Percentiles rank a stretch among this genome's conserved stretches.
These are phyloP conservation scores for Tortrix viridana DNA, from an alignment of 2,888 invertebrate species.

Conservation along the genomic window DNA sequence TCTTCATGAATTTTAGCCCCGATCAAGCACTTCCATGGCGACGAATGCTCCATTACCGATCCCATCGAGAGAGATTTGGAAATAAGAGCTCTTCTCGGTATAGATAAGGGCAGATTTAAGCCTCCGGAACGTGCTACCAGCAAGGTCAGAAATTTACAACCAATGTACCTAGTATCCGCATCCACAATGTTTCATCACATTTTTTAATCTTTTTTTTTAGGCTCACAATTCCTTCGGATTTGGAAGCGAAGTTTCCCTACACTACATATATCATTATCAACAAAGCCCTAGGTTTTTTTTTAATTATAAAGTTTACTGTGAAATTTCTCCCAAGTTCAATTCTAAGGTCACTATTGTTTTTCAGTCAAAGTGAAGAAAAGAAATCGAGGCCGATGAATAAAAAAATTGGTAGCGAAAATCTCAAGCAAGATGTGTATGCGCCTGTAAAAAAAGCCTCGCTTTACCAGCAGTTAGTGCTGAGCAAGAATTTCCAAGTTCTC, in stretches of 20 bases:
- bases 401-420: background rate
- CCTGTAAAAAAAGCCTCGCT: constrained; percentile 38
- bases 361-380: constrained; percentile 1
- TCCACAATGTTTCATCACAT: constrained; percentile 23
- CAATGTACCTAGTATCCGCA: no score
- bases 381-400: background rate
- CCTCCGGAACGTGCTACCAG: background rate
- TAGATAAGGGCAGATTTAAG: constrained; percentile 24
- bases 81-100: constrained; percentile 24
- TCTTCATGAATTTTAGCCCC: constrained; percentile 12
- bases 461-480: constrained; percentile 52
- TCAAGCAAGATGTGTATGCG: background rate
- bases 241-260: constrained; percentile 5
- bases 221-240: constrained; percentile 11
- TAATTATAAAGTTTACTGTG: background rate
- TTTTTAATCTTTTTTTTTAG: constrained; percentile 44
- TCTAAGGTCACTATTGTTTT: background rate
- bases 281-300: constrained; percentile 19
- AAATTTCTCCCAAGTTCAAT: background rate
- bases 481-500: constrained; percentile 61
- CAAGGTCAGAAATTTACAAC: background rate
- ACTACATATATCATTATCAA: constrained; percentile 6
- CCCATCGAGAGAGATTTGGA: constrained; percentile 20
- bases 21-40: constrained; percentile 31
- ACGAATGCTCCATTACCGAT: constrained; percentile 29